Conservation (phyloP, 2,888 invertebrate genomes). For the Boloria selene region DNA sequence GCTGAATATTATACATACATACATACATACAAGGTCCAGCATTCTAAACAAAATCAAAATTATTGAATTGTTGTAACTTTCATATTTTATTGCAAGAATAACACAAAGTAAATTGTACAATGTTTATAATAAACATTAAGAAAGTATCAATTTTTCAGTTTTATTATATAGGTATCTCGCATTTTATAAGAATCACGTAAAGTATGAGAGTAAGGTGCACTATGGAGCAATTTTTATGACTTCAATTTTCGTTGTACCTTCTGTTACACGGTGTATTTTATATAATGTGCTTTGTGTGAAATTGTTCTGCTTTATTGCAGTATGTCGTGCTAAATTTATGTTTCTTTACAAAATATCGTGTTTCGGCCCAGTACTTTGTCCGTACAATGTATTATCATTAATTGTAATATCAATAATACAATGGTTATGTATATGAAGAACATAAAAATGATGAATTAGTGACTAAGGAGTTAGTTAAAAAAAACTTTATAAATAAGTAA, state of each 20-base stretch:
- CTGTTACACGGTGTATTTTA: constrained; percentile 36
- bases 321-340: neutral
- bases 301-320: constrained; percentile 24
- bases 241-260: constrained; percentile 49
- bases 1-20: no score
- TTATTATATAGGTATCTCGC: constrained; percentile 13
- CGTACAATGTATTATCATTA: neutral
- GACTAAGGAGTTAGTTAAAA: no score
- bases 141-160: constrained; percentile 8
- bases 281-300: constrained; percentile 25
- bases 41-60: no score
- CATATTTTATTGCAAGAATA: no score
- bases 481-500: no score
- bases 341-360: neutral
- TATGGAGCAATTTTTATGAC: constrained; percentile 55
- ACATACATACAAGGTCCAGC: no score
- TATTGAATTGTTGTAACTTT: no score
- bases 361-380: constrained; percentile 1
- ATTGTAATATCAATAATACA: neutral
- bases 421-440: neutral
- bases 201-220: constrained; percentile 55
- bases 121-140: neutral
- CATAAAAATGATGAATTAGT: no score
- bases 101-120: neutral
- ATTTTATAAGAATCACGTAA: constrained; percentile 53